These are phyloP conservation scores for Cirrhinus mrigala DNA, from an alignment of 2,797 vertebrate genomes.

Conservation along the genomic window DNA sequence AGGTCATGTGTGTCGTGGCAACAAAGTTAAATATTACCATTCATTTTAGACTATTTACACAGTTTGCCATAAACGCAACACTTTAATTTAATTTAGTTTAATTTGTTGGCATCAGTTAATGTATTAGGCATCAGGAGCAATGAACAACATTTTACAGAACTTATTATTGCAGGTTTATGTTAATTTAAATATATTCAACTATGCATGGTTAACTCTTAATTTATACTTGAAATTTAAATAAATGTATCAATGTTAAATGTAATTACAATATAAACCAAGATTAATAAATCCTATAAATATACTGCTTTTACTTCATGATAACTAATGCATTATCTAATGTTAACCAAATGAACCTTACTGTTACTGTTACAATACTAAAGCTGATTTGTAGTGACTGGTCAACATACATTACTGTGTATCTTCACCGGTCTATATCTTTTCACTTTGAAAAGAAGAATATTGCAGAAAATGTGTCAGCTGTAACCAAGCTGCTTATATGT, in stretches of 20 bases:
- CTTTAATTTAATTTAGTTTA: background rate
- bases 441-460: conserved; percentile 54
- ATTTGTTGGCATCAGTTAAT: background rate
- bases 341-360: background rate
- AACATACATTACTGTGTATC: background rate
- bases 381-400: background rate
- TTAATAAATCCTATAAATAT: background rate
- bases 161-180: background rate
- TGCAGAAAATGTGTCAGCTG: conserved; percentile 65
- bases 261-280: background rate
- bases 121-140: background rate
- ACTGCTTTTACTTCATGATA: background rate
- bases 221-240: background rate
- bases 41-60: background rate
- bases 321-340: background rate
- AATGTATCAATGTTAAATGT: background rate
- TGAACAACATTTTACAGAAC: background rate
- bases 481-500: conserved; percentile 69
- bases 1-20: background rate
- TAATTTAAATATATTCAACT: background rate
- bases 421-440: conserved; percentile 16
- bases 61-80: background rate
- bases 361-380: background rate
- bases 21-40: background rate
- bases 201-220: background rate